Base-by-base conservation (phyloP, 1,140 invertebrate genomes). In the Trichomalopsis sarcophagae region DNA sequence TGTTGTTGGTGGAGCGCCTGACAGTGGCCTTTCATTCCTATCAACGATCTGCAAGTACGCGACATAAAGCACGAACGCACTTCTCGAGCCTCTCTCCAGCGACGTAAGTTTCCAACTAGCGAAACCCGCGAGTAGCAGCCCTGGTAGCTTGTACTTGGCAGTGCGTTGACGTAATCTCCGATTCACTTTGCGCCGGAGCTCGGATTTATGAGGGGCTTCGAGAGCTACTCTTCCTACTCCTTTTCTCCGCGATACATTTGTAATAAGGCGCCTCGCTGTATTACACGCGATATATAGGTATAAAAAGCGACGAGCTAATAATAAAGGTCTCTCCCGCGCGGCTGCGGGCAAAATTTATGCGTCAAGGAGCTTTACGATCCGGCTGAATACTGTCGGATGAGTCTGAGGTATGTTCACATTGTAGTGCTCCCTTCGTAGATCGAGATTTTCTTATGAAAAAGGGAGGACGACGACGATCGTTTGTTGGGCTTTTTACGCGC, bases 101-200 rank as follows among this genome's bases (percentile, higher is more conserved):
- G 50, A n/a, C 27, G 68, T 84, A 80, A 84, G 68, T 74, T 84
- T 36, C 77, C 40, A 84, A 84, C 69, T 73, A 84, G 73, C 71
- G 50, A 75, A 23, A 9, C 44, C 21, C 0, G 23, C 5, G 17
- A 62, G 40, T 7, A 69, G 30, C 40, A 50, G 30, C 21, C 2
- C n/a, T 2, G 50, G 21, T 17, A 50, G 30, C 30, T 14, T 5
- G 36, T 79, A 79, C 82, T 84, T 79, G 13, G 14, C 30, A 27
- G 71, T 44, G 71, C 71, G 84, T 85, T 76, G 50, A 81, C 71
- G 68, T 76, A 69, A 84, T 84, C 36, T 80, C 50, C n/a, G 44
- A 80, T 81, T 84, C 78, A 76, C 68, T 84, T 84, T 84, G 33
- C 33, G 2, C 13, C 47, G 40, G 11, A 17, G 23, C 30, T 17